phyloP scores from a whole-genome alignment of 2,888 invertebrate species.

The Agonopterix arenella region DNA sequence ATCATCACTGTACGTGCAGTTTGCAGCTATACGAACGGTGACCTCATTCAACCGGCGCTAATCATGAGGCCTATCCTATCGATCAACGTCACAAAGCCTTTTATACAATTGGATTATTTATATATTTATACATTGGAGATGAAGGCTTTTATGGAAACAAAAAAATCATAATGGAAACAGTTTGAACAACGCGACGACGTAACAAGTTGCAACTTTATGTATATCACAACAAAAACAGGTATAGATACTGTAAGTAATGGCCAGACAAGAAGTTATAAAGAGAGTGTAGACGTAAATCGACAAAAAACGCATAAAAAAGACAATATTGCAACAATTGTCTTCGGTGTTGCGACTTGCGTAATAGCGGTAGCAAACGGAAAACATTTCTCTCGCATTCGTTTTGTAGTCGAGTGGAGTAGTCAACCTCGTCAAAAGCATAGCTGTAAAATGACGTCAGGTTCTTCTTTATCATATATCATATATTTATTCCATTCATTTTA shows the following conservation, averaged over 20 bases:
- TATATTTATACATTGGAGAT: conserved; percentile 2
- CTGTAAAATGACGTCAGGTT: neutral
- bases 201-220: neutral
- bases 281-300: too few relatives aligned
- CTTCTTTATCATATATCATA: too few relatives aligned
- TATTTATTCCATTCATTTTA: too few relatives aligned
- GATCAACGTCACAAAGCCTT: conserved; percentile 41
- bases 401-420: neutral
- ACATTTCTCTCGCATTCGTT: conserved; percentile 12
- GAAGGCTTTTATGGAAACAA: neutral
- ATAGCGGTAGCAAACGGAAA: conserved; percentile 24
- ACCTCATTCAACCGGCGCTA: too few relatives aligned
- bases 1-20: too few relatives aligned
- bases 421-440: too few relatives aligned
- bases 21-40: too few relatives aligned
- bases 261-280: neutral
- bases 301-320: too few relatives aligned
- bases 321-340: conserved; percentile 11
- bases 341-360: conserved; percentile 18
- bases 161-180: too few relatives aligned
- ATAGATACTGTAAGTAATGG: neutral
- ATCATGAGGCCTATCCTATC: conserved; percentile 23
- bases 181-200: too few relatives aligned
- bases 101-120: conserved; percentile 22
- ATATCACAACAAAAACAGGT: too few relatives aligned